phyloP scores from a whole-genome alignment of 2,797 vertebrate genomes.

The Synaphobranchus kaupii region DNA sequence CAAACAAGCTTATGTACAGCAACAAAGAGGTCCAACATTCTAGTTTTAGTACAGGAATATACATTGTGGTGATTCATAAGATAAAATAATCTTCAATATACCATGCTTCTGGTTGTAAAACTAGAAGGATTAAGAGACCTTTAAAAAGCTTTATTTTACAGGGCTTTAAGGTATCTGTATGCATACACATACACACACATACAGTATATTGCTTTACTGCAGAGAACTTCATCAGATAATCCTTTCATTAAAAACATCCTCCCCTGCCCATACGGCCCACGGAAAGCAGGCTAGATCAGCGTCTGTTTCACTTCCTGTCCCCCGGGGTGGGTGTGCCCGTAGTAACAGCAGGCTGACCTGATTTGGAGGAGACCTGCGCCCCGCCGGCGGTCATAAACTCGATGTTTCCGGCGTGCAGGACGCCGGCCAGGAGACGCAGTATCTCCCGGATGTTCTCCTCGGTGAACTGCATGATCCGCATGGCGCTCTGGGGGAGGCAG shows the following conservation, averaged over 20 bases:
- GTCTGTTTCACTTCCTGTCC: constrained; percentile 9
- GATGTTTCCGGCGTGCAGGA: constrained; percentile 91
- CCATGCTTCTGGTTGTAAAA: background rate
- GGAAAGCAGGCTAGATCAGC: background rate
- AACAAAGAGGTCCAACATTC: background rate
- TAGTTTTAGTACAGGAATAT: background rate
- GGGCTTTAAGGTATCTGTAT: no score
- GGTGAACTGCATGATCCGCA: constrained; percentile 93
- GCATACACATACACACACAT: background rate
- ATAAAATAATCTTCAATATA: background rate
- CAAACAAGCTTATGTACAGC: background rate
- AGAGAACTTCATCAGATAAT: background rate
- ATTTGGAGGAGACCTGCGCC: constrained; percentile 90
- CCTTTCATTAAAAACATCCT: constrained; percentile 16
- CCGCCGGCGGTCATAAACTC: constrained; percentile 96
- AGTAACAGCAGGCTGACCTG: constrained; percentile 70
- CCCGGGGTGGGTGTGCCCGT: background rate
- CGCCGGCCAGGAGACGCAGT: constrained; percentile 85
- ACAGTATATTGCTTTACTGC: background rate
- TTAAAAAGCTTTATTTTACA: background rate
- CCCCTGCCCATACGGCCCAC: background rate
- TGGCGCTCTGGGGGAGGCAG: constrained; percentile 76
- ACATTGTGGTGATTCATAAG: background rate
- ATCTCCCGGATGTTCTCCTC: constrained; percentile 86
- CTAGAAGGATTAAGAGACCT: background rate